A percentile compares a stretch with the other conserved stretches of the same genome.
phyloP scores from a whole-genome alignment of 2,113 vertebrate species.

The Dicerorhinus sumatrensis region DNA sequence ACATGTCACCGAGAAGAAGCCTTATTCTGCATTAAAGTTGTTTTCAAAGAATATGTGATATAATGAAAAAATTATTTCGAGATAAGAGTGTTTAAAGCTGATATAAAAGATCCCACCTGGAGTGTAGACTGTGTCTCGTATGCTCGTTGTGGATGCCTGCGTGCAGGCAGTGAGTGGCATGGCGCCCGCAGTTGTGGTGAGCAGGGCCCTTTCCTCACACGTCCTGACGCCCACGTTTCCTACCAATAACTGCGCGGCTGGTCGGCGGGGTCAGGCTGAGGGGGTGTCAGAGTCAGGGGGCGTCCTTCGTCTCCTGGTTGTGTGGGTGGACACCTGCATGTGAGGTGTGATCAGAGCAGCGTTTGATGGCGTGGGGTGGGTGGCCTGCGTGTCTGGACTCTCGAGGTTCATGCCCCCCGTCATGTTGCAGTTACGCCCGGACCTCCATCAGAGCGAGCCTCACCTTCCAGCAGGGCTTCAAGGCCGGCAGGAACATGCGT shows the following conservation, averaged over 20 bases:
- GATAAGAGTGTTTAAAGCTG: too few relatives aligned
- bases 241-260: neutral
- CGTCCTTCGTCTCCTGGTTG: neutral
- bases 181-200: too few relatives aligned
- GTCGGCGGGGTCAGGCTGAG: neutral
- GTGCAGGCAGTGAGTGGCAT: neutral
- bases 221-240: neutral
- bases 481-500: slow-evolving; percentile 90
- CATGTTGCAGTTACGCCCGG: slow-evolving; percentile 88
- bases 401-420: accelerated
- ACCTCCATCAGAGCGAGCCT: slow-evolving; percentile 94
- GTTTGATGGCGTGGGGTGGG: accelerated
- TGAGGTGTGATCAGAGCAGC: accelerated
- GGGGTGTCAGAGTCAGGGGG: neutral
- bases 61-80: neutral
- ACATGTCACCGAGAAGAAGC: neutral
- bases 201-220: neutral
- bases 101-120: neutral
- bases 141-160: too few relatives aligned
- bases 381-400: neutral
- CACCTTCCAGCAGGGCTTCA: slow-evolving; percentile 86
- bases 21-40: neutral
- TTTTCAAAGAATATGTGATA: neutral
- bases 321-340: neutral
- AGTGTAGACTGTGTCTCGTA: too few relatives aligned